phyloP scores from a whole-genome alignment of 2,113 vertebrate species.

The Alces alces region DNA sequence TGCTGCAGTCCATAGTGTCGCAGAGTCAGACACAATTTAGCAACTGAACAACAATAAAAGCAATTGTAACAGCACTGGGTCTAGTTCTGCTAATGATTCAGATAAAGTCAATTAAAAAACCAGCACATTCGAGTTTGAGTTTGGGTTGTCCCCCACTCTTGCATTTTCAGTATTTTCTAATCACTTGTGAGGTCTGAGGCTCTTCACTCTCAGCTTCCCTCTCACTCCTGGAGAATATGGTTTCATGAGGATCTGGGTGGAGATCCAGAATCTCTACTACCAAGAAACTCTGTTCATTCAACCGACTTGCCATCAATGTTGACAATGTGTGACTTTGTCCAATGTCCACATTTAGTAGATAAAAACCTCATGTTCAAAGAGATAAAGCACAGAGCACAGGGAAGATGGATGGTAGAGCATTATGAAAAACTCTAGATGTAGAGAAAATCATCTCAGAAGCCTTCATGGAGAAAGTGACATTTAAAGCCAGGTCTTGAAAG shows the following conservation, averaged over 20 bases:
- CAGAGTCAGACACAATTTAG: background rate
- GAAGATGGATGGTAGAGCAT: background rate
- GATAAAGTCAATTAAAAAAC: background rate
- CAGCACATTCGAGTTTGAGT: background rate
- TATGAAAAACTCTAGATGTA: background rate
- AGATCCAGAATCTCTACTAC: background rate
- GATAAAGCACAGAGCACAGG: background rate
- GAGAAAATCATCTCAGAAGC: background rate
- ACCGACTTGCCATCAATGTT: background rate
- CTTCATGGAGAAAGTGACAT: background rate
- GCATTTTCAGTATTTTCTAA: background rate
- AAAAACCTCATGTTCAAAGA: background rate
- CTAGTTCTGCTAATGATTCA: background rate
- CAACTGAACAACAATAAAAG: background rate
- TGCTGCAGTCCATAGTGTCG: background rate
- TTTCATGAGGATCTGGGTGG: background rate
- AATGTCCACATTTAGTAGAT: background rate
- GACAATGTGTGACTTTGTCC: background rate
- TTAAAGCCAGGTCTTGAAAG: background rate
- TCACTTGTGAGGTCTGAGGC: background rate
- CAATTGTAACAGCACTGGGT: background rate
- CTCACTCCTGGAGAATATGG: background rate
- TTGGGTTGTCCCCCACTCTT: background rate
- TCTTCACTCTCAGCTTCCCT: background rate
- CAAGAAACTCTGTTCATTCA: background rate